Evolutionary conservation across 2,113 vertebrate species (phyloP).

Genomic region (Prolemur simus): DNA sequence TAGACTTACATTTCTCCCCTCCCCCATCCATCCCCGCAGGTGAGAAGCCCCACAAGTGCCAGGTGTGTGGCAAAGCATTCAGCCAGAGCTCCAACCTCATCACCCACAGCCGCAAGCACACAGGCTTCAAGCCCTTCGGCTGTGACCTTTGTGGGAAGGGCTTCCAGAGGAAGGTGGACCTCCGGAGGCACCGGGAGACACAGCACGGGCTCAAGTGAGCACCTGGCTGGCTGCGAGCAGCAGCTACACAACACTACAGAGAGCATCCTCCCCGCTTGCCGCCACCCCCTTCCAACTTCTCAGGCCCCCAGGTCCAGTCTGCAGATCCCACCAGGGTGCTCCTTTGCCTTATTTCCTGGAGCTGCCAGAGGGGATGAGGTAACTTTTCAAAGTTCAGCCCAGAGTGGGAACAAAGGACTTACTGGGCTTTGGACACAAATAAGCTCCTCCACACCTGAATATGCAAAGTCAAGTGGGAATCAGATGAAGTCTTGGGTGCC

Average conservation of each 20-base stretch:
- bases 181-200: slow-evolving; percentile 96
- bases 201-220: slow-evolving; percentile 96
- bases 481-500: neutral
- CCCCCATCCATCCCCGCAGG: slow-evolving; percentile 83
- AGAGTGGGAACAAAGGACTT: neutral
- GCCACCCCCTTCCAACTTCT: neutral
- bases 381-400: neutral
- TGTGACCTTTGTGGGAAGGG: slow-evolving; percentile 98
- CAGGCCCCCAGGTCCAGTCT: neutral
- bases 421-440: neutral
- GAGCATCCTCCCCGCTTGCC: slow-evolving; percentile 48
- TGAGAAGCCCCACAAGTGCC: slow-evolving; percentile 99
- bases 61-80: slow-evolving; percentile 99
- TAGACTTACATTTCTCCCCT: neutral
- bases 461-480: neutral
- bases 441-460: neutral
- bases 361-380: neutral
- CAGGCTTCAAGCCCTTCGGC: slow-evolving; percentile 98
- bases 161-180: slow-evolving; percentile 98
- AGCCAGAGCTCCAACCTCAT: slow-evolving; percentile 99
- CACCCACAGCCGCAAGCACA: slow-evolving; percentile 99
- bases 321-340: neutral
- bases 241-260: slow-evolving; percentile 82
- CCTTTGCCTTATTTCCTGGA: neutral
- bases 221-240: accelerated